Evolutionary conservation across 2,797 vertebrate species (phyloP).

Genomic region (Numenius phaeopus): DNA sequence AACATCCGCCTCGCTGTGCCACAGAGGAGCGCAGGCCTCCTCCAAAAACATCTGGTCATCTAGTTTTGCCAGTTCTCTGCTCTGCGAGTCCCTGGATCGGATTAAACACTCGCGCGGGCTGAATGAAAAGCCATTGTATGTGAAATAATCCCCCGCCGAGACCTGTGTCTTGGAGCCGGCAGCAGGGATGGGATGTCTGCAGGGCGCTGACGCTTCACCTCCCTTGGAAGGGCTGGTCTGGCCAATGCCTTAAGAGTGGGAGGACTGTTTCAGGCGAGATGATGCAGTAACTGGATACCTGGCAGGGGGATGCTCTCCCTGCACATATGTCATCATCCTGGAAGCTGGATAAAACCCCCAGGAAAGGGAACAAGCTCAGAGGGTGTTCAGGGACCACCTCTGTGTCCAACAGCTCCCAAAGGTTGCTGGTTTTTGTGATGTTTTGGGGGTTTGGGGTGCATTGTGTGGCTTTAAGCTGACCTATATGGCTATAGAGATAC

Average conservation of each 20-base stretch:
- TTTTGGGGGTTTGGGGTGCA: neutral
- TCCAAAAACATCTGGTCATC: neutral
- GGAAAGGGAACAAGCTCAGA: neutral
- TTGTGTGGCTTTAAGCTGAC: neutral
- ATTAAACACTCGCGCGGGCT: neutral
- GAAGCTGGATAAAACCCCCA: neutral
- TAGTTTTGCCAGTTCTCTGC: neutral
- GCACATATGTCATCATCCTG: neutral
- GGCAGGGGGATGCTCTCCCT: neutral
- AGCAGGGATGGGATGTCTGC: neutral
- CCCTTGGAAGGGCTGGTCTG: neutral
- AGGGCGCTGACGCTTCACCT: accelerated
- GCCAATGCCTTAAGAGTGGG: accelerated
- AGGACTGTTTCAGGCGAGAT: accelerated
- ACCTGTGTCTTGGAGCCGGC: neutral
- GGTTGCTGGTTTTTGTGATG: neutral
- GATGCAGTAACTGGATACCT: neutral
- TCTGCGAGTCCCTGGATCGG: neutral
- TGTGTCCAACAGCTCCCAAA: neutral
- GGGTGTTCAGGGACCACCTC: neutral
- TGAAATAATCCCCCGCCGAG: neutral
- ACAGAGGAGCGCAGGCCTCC: neutral
- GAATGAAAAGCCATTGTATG: neutral
- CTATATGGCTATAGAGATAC: neutral
- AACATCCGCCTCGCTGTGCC: neutral